These are phyloP conservation scores for Chaetorhynchus papuensis DNA, from an alignment of 2,113 vertebrate species.

Conservation along the genomic window DNA sequence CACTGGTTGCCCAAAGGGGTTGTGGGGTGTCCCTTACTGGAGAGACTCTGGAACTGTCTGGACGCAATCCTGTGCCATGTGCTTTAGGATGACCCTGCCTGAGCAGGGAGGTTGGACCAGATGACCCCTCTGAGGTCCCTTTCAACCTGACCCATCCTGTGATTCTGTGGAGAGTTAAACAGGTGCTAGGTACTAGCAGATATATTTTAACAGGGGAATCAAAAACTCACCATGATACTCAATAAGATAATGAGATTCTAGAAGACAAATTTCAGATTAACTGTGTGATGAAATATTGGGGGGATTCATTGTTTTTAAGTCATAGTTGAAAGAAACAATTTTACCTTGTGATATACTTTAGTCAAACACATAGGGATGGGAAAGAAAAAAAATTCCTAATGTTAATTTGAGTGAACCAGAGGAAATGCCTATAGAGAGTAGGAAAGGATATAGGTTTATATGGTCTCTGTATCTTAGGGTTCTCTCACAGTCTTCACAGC, in stretches of 20 bases:
- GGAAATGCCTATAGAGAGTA: neutral
- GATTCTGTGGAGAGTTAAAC: neutral
- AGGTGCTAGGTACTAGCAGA: neutral
- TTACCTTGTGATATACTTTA: neutral
- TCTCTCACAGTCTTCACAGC: neutral
- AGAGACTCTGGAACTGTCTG: neutral
- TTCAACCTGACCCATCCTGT: neutral
- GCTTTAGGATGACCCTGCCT: neutral
- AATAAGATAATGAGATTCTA: neutral
- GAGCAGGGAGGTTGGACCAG: neutral
- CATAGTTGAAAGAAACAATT: neutral
- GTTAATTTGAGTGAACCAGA: neutral
- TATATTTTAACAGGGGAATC: neutral
- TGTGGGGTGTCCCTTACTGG: neutral
- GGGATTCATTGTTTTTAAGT: neutral
- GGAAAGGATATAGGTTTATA: neutral
- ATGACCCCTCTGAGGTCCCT: neutral
- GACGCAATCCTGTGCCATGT: neutral
- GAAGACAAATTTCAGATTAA: neutral
- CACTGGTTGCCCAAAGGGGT: neutral
- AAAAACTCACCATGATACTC: neutral
- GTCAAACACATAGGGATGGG: neutral
- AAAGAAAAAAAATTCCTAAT: neutral
- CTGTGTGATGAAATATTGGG: neutral
- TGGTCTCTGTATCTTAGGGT: rapidly evolving